These are phyloP conservation scores for Xestia xanthographa DNA, from an alignment of 2,888 invertebrate genomes.

Conservation along the genomic window DNA sequence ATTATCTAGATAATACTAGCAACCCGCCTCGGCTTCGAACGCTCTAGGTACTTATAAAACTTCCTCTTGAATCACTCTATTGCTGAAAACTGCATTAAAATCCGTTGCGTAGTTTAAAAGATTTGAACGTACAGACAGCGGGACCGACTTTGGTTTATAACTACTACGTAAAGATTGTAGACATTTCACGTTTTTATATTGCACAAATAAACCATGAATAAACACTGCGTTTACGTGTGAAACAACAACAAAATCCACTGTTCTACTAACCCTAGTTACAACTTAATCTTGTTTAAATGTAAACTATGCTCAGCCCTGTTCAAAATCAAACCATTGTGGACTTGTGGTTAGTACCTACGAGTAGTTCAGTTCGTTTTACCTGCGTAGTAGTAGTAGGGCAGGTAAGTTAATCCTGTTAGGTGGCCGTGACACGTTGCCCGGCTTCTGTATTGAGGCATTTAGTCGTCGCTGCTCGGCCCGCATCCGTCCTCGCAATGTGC, in stretches of 20 bases:
- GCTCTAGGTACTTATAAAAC: too few species aligned
- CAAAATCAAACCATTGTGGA: conserved; percentile 72
- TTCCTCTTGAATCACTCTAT: too few species aligned
- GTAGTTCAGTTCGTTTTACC: conserved; percentile 82
- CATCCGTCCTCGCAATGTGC: conserved; percentile 86
- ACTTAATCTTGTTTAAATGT: conserved; percentile 59
- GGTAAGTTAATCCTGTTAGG: conserved; percentile 89
- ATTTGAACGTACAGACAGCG: too few species aligned
- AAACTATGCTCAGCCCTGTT: conserved; percentile 69
- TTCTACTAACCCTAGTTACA: conserved; percentile 19
- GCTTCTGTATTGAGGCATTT: conserved; percentile 85
- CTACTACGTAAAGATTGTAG: too few species aligned
- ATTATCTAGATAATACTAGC: too few species aligned
- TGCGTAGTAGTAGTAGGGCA: conserved; percentile 87
- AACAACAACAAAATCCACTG: conserved; percentile 24
- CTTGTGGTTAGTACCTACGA: conserved; percentile 72
- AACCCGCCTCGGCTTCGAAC: too few species aligned
- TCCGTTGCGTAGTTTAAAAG: too few species aligned
- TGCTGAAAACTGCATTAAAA: too few species aligned
- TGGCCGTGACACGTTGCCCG: conserved; percentile 89
- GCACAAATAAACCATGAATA: background rate
- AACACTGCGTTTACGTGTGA: background rate
- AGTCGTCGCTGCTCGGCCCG: conserved; percentile 78
- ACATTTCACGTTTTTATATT: background rate
- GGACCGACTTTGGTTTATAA: too few species aligned